Conservation (phyloP, 2,888 invertebrate genomes). For the Anoplius nigerrimus region DNA sequence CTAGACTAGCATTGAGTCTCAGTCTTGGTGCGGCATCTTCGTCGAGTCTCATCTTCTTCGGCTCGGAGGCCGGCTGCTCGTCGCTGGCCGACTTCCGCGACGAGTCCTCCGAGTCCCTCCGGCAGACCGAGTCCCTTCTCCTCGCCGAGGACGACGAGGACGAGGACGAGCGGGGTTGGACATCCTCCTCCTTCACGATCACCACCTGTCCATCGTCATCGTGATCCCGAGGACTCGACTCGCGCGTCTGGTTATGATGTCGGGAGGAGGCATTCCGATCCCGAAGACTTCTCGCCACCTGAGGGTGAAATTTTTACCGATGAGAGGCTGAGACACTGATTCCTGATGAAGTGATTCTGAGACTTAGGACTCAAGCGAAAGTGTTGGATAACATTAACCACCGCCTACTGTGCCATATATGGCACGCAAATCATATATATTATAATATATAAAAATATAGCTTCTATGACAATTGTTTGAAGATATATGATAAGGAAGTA, state of each 20-base stretch:
- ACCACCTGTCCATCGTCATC: conserved; percentile 60
- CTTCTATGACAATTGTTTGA: no score
- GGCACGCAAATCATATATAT: no score
- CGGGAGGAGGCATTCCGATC: conserved; percentile 53
- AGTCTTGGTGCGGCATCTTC: conserved; percentile 79
- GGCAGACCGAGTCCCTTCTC: conserved; percentile 52
- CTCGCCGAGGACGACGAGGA: conserved; percentile 48
- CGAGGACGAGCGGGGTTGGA: conserved; percentile 54
- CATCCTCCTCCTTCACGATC: conserved; percentile 60
- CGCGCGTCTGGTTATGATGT: conserved; percentile 51
- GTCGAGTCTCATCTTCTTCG: conserved; percentile 68
- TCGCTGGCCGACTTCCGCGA: conserved; percentile 57
- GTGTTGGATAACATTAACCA: no score
- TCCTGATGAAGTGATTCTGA: no score
- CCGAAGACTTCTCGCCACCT: conserved; percentile 42
- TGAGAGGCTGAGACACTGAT: no score
- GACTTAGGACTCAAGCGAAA: no score
- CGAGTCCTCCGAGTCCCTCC: conserved; percentile 66
- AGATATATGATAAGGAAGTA: no score
- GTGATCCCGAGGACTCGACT: conserved; percentile 64
- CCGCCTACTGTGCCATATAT: no score
- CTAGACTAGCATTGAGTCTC: conserved; percentile 86
- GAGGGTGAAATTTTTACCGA: neutral
- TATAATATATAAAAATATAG: no score
- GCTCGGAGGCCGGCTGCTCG: conserved; percentile 58